phyloP scores from a whole-genome alignment of 2,113 vertebrate species.

The Anser brachyrhynchus region DNA sequence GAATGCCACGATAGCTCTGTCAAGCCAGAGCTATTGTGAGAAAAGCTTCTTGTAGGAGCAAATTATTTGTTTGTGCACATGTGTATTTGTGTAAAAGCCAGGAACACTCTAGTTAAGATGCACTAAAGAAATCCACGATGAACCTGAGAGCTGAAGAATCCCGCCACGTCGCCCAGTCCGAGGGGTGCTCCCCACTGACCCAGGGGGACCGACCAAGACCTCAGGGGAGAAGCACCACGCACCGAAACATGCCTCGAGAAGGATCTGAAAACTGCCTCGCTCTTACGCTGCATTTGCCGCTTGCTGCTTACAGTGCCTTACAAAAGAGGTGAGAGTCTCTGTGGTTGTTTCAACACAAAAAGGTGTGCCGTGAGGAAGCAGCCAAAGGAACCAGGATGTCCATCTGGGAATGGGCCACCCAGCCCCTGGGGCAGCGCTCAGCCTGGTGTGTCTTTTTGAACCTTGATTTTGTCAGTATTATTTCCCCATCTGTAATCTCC shows the following conservation, averaged over 20 bases:
- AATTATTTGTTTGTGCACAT: no score
- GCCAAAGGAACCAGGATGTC: accelerated
- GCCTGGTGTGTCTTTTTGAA: background rate
- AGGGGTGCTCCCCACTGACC: background rate
- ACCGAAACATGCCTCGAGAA: background rate
- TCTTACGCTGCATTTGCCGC: accelerated
- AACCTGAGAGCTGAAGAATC: accelerated
- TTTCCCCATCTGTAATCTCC: background rate
- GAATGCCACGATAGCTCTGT: background rate
- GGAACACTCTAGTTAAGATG: background rate
- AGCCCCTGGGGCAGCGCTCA: accelerated
- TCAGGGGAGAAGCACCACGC: background rate
- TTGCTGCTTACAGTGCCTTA: background rate
- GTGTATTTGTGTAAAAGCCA: background rate
- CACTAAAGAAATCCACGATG: background rate
- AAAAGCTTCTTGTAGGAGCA: background rate
- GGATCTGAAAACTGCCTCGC: background rate
- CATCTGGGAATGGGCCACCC: accelerated
- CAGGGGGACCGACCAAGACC: accelerated
- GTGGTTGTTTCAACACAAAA: accelerated
- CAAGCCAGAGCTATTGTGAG: background rate
- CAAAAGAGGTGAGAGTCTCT: background rate
- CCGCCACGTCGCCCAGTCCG: background rate
- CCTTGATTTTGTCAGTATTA: background rate
- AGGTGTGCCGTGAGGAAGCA: accelerated